phyloP scores from a whole-genome alignment of 1,140 invertebrate genomes.

The Sitodiplosis mosellana region DNA sequence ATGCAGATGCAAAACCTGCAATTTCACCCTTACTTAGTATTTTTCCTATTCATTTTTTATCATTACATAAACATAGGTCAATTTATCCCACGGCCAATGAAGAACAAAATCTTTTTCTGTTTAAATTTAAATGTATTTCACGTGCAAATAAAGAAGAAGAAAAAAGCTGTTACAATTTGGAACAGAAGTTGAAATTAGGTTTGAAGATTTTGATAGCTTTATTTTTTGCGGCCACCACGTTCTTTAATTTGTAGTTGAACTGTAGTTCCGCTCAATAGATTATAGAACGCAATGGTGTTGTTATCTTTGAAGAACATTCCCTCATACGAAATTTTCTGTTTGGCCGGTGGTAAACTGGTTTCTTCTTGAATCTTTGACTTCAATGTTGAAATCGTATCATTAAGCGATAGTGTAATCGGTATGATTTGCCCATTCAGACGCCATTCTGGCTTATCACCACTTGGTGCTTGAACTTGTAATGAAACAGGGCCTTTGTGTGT shows the following conservation, averaged over 20 bases:
- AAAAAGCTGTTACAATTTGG: no score
- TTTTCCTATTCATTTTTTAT: no score
- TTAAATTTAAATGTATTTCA: no score
- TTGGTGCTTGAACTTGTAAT: constrained; percentile 62
- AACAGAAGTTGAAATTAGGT: no score
- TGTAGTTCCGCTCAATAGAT: constrained; percentile 64
- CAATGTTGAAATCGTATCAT: constrained; percentile 64
- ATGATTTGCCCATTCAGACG: constrained; percentile 85
- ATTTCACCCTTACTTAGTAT: no score
- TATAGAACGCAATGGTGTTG: constrained; percentile 90
- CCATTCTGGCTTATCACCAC: constrained; percentile 88
- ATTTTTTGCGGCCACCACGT: constrained; percentile 94
- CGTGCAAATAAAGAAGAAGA: no score
- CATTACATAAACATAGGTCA: no score
- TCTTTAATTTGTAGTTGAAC: constrained; percentile 89
- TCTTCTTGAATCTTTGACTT: constrained; percentile 81
- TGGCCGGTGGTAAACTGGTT: constrained; percentile 86
- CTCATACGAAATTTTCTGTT: constrained; percentile 60
- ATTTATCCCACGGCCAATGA: no score
- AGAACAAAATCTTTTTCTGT: no score
- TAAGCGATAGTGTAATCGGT: constrained; percentile 56
- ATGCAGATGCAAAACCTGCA: no score
- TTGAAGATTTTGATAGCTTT: constrained; percentile 22
- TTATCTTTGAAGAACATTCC: constrained; percentile 97
- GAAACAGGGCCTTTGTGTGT: constrained; percentile 43